These are phyloP conservation scores for Poecilia picta DNA, from an alignment of 2,797 vertebrate genomes.

Conservation along the genomic window DNA sequence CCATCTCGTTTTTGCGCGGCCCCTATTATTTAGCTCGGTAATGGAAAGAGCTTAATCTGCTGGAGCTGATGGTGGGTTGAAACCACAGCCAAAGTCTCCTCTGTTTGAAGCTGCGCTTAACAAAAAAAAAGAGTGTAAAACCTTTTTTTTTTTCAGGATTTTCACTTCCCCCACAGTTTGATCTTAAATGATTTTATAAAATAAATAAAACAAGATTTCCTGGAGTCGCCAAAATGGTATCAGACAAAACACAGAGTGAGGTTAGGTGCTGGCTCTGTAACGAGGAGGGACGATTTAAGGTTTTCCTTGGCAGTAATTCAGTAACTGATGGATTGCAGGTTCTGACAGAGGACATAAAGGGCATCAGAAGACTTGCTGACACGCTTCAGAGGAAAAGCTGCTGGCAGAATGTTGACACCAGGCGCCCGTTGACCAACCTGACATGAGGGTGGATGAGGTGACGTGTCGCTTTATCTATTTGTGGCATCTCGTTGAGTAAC, in stretches of 20 bases:
- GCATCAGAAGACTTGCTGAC: constrained; percentile 47
- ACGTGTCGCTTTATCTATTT: constrained; percentile 47
- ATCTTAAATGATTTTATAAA: constrained; percentile 36
- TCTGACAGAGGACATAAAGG: constrained; percentile 57
- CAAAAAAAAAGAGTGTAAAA: constrained; percentile 55
- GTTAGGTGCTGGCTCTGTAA: constrained; percentile 30
- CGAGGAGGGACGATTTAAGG: constrained; percentile 41
- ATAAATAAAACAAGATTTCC: constrained; percentile 46
- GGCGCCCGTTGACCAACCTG: constrained; percentile 36
- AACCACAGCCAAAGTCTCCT: constrained; percentile 46
- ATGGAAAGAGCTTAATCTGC: constrained; percentile 72
- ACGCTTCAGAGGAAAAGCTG: constrained; percentile 26
- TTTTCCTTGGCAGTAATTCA: constrained; percentile 61
- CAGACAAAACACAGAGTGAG: constrained; percentile 34
- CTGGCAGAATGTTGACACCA: constrained; percentile 46
- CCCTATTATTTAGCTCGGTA: constrained; percentile 71
- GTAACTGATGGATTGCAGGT: constrained; percentile 57
- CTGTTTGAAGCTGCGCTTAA: constrained; percentile 64
- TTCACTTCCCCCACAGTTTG: constrained; percentile 26
- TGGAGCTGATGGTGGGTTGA: constrained; percentile 50
- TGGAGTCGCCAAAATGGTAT: constrained; percentile 8
- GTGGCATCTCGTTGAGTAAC: constrained; percentile 25
- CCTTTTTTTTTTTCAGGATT: constrained; percentile 15
- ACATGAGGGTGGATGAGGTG: constrained; percentile 50
- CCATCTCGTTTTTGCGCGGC: constrained; percentile 52